Evolutionary conservation across 2,888 invertebrate genomes (phyloP), one percentile per base, ranked within the genome.

Genomic region (Syrphus vitripennis): DNA sequence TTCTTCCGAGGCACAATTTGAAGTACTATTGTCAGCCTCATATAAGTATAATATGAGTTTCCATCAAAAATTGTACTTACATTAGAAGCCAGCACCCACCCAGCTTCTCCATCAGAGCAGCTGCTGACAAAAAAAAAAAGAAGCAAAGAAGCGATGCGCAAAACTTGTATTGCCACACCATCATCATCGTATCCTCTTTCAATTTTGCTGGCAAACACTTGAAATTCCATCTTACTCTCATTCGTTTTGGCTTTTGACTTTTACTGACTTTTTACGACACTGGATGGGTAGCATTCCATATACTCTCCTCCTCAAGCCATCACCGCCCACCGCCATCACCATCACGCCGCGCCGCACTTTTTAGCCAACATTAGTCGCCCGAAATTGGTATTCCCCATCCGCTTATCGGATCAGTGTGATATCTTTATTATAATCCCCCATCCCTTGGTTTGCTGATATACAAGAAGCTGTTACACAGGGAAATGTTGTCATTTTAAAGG

Each of bases 401-500:
- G 74, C 83, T 83, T 75, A 83, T 75, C 69, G 79, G 74, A 70
- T 83, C 69, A 75, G 34, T 21, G 48, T 69, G 76, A 84, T 81
- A 72, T 72, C 81, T 84, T 53, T 69, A 79, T 57, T 16, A 31
- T 71, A 67, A 53, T 48, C 48, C 34, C 50, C 21, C 24, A 26
- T 7, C n/a, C 65, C 34, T 34, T 24, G 24, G 34, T 48, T n/a
- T n/a, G 26, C 48, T 37, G 40, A 70, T 57, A 40, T 24, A 59
- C 45, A 45, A 75, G 53, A 84, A 59, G 48, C 37, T 48, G 40
- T 29, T 37, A 16, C 65, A 69, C 65, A 69, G 61, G 72, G 31
- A 81, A 81, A 81, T 76, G 59, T 81, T 76, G 80, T 76, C 81
- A 81, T 81, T 79, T 83, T 70, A 53, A 59, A 69, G 59, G 50